Base-by-base conservation (phyloP, 2,888 invertebrate genomes). In the Liodrosophila aerea region DNA sequence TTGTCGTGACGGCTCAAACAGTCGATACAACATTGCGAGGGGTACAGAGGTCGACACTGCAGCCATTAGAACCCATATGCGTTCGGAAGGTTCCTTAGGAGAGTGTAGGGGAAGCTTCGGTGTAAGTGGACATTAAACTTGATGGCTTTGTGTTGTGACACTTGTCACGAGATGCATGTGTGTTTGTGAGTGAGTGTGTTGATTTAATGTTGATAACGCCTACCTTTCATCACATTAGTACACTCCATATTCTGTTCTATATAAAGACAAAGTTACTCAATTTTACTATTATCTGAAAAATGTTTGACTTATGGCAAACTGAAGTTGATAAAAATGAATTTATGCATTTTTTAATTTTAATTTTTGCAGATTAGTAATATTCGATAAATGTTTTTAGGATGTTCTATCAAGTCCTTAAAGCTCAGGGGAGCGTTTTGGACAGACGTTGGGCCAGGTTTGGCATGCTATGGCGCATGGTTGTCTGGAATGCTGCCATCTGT, bases 81-180 rank as follows among this genome's bases (percentile, higher is more conserved):
- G 68, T 68, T 59, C 33, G 61, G 31, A 47, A 31, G 33, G 43
- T 8, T 29, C 29, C 7, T 1, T n/a, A n/a, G 2, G 18, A 5
- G 39, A 7, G 11, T 3, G 11, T n/a, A 7, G 34, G 13, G 34
- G 39, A 16, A n/a, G 39, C 18, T 18, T n/a, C 65, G 44, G 61
- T 74, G 60, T 72, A 67, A 78, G 61, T 68, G 69, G 67, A 69
- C 73, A 78, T 80, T 82, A 82, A 82, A 73, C 65, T 66, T 80
- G 73, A 83, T 74, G 74, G 73, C 70, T 76, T 65, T 67, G 74
- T 76, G 71, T 73, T 64, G 75, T 74, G 72, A 76, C 76, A 76
- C 74, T 74, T 74, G 74, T 74, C 74, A 74, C 64, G 62, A 71
- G 59, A 58, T 53, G 30, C 37, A 16, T 7, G 41, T 39, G 27